phyloP scores from a whole-genome alignment of 2,888 invertebrate species.

The Mythimna lalbum region DNA sequence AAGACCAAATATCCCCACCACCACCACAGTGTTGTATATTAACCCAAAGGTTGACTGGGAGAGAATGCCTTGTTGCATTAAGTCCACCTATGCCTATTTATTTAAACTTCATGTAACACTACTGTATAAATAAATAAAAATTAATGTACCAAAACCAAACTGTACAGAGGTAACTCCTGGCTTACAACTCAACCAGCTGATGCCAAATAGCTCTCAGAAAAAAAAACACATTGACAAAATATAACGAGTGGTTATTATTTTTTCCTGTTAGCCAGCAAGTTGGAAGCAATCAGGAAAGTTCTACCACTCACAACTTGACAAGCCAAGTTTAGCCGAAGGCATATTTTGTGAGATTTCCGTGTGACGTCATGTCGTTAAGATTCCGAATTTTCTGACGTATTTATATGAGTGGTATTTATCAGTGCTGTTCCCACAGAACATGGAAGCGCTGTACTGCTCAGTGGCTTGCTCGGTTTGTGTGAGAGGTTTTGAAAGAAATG shows the following conservation, averaged over 20 bases:
- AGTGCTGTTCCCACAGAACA: neutral
- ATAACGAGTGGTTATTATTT: slow-evolving; percentile 60
- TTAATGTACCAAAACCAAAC: too few species aligned
- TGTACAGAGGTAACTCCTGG: too few species aligned
- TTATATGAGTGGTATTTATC: slow-evolving; percentile 17
- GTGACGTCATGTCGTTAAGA: slow-evolving; percentile 47
- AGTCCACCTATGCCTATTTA: too few species aligned
- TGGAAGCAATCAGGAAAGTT: slow-evolving; percentile 64
- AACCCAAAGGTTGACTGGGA: too few species aligned
- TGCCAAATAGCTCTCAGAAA: neutral
- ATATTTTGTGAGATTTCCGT: slow-evolving; percentile 54
- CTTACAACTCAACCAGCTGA: neutral
- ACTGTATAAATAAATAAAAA: too few species aligned
- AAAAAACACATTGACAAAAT: slow-evolving; percentile 35
- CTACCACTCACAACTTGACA: slow-evolving; percentile 60
- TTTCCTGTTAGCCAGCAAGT: slow-evolving; percentile 51
- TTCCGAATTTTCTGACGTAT: slow-evolving; percentile 32
- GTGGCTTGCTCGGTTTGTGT: too few species aligned
- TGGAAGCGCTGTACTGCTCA: too few species aligned
- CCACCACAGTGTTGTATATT: too few species aligned
- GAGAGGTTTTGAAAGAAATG: too few species aligned
- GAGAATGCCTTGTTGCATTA: too few species aligned
- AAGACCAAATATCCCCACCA: too few species aligned
- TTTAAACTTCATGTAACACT: too few species aligned
- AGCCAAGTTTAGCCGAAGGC: slow-evolving; percentile 54